A percentile compares a stretch with the other conserved stretches of the same genome.
These are phyloP conservation scores for Scartelaos histophorus DNA, from an alignment of 2,113 vertebrate species.

Conservation along the genomic window DNA sequence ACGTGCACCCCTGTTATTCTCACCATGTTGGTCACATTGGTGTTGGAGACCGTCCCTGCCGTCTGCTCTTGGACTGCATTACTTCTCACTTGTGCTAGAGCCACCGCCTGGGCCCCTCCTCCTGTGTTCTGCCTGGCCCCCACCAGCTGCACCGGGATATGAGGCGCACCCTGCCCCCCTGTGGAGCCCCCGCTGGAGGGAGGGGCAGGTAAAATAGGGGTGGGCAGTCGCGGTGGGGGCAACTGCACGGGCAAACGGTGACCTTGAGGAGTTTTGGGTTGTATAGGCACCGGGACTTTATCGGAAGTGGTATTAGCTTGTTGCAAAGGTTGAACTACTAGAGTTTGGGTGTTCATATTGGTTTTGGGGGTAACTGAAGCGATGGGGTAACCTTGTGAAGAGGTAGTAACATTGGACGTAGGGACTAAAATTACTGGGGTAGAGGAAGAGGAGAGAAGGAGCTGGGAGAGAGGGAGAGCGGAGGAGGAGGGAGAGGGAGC, in stretches of 20 bases:
- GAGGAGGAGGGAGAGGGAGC: constrained; percentile 72
- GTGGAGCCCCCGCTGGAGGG: constrained; percentile 73
- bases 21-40: constrained; percentile 57
- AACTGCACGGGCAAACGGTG: constrained; percentile 76
- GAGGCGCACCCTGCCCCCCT: constrained; percentile 77
- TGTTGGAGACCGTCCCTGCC: constrained; percentile 40
- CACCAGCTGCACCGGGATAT: constrained; percentile 93
- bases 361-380: constrained; percentile 83
- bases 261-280: constrained; percentile 83
- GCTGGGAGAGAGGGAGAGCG: constrained; percentile 82
- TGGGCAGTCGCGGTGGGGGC: constrained; percentile 70
- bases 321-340: constrained; percentile 93
- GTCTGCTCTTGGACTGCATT: constrained; percentile 57
- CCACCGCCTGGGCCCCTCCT: constrained; percentile 86
- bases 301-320: constrained; percentile 72
- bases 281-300: constrained; percentile 87
- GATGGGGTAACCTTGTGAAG: constrained; percentile 80
- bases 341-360: constrained; percentile 84
- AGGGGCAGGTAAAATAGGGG: constrained; percentile 78
- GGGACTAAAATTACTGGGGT: constrained; percentile 77
- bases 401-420: constrained; percentile 74
- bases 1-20: constrained; percentile 4
- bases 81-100: constrained; percentile 82
- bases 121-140: constrained; percentile 88
- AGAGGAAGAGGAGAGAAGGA: constrained; percentile 87